These are phyloP conservation scores for Nemurella pictetii DNA, from an alignment of 2,888 invertebrate species.

Conservation along the genomic window DNA sequence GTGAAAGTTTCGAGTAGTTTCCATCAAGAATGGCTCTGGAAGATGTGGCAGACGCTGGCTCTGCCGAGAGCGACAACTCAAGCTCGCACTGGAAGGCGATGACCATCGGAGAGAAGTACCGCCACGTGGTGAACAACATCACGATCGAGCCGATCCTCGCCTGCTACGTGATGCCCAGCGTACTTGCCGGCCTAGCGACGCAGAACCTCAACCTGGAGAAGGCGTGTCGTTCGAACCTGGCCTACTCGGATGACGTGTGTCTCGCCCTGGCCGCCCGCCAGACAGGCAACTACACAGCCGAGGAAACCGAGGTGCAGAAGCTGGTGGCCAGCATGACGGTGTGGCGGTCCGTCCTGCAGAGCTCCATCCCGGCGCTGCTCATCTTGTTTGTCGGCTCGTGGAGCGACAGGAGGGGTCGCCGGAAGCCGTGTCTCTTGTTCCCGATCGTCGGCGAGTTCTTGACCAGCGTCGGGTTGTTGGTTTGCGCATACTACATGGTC, in stretches of 20 bases:
- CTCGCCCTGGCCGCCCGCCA: slow-evolving; percentile 74
- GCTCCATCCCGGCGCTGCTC: slow-evolving; percentile 76
- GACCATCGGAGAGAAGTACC: slow-evolving; percentile 52
- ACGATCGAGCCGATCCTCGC: slow-evolving; percentile 77
- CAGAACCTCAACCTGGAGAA: slow-evolving; percentile 86
- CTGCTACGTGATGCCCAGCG: slow-evolving; percentile 69
- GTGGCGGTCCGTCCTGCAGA: slow-evolving; percentile 85
- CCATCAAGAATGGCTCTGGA: not conserved
- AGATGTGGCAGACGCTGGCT: not conserved
- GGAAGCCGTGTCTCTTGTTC: slow-evolving; percentile 80
- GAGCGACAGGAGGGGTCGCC: slow-evolving; percentile 65
- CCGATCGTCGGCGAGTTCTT: slow-evolving; percentile 81
- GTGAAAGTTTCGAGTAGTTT: no score
- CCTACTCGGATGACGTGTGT: slow-evolving; percentile 71
- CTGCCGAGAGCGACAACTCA: not conserved
- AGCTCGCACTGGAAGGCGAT: slow-evolving; percentile 35
- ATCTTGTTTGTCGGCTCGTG: slow-evolving; percentile 81
- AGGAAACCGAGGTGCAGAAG: slow-evolving; percentile 69
- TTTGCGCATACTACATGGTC: slow-evolving; percentile 79
- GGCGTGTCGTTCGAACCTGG: slow-evolving; percentile 81
- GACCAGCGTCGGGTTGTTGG: slow-evolving; percentile 74
- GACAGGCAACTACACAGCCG: slow-evolving; percentile 64
- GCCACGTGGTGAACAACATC: slow-evolving; percentile 64
- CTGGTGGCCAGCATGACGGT: slow-evolving; percentile 79
- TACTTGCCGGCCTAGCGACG: slow-evolving; percentile 72